A percentile compares a stretch with the other conserved stretches of the same genome.
Evolutionary conservation across 2,888 invertebrate genomes (phyloP).

Genomic region (Abrostola triplasia): DNA sequence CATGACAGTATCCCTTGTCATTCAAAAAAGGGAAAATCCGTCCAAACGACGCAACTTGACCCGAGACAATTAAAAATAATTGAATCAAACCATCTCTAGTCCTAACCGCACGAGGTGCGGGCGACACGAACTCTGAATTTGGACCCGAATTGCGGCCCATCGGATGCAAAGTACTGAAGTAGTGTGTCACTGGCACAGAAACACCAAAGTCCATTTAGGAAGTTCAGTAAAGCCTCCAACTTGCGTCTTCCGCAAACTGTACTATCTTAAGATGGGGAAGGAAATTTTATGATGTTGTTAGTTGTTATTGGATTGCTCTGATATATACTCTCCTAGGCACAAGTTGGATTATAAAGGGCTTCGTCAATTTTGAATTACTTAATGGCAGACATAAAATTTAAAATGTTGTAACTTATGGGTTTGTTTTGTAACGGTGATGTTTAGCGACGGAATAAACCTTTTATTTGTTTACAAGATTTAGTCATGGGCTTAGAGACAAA

Average conservation of each 20-base stretch:
- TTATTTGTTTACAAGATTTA: no score
- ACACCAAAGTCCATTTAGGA: constrained; percentile 44
- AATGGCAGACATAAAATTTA: constrained; percentile 16
- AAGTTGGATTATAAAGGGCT: constrained; percentile 40
- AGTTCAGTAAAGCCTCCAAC: constrained; percentile 44
- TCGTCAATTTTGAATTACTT: constrained; percentile 44
- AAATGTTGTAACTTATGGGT: constrained; percentile 14
- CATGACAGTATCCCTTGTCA: not conserved
- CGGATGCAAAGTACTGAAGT: constrained; percentile 37
- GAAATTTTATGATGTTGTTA: constrained; percentile 37
- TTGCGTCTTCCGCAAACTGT: constrained; percentile 23
- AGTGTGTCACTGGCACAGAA: constrained; percentile 34
- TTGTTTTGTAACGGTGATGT: not conserved
- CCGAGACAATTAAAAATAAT: constrained; percentile 46
- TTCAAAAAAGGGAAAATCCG: not conserved
- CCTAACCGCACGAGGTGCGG: constrained; percentile 17
- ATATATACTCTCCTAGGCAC: constrained; percentile 40
- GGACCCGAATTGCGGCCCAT: constrained; percentile 20
- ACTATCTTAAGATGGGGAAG: constrained; percentile 34
- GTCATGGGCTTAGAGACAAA: no score
- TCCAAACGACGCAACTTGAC: constrained; percentile 13
- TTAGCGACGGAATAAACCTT: no score
- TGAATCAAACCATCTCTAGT: constrained; percentile 35
- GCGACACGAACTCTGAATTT: constrained; percentile 25
- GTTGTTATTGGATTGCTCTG: constrained; percentile 31